Conservation (phyloP, 2,113 vertebrate genomes). For the Oryzias melastigma region DNA sequence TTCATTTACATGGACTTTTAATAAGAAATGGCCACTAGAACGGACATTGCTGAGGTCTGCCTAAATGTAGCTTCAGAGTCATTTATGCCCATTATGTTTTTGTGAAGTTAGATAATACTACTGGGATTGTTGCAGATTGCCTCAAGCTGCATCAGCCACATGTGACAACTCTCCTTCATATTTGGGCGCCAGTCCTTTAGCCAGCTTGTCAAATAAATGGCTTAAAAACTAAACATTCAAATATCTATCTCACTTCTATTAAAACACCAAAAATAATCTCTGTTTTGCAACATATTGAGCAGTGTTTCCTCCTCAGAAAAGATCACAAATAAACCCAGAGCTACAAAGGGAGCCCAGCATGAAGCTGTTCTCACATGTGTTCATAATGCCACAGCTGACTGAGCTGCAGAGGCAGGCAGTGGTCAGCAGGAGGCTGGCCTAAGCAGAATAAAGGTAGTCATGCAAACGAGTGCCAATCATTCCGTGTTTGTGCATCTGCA, state of each 20-base stretch:
- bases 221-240: no score
- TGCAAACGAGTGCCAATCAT: conserved; percentile 5
- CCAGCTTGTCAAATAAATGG: no score
- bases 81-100: no score
- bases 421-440: not conserved
- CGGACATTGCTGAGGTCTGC: no score
- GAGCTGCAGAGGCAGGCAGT: not conserved
- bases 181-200: no score
- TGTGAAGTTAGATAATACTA: not conserved
- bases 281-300: no score
- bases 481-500: conserved; percentile 6
- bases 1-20: no score
- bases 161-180: not conserved
- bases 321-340: not conserved
- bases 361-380: not conserved
- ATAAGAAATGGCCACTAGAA: no score
- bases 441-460: not conserved
- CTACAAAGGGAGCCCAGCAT: not conserved
- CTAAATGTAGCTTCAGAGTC: no score
- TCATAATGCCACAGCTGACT: not conserved
- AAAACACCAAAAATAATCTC: no score
- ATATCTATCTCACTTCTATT: no score
- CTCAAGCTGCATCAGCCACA: conserved; percentile 4
- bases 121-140: not conserved
- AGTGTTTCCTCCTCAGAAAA: no score